Percentiles rank a stretch among this genome's conserved stretches.
These are phyloP conservation scores for roundworm (Caenorhabditis elegans) DNA, from an alignment of 1,140 invertebrate genomes.

Conservation along the genomic window WBcel235 BX284606.5:9501501-9502000, in stretches of 20 bases:
- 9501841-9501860: too few relatives aligned
- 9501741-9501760: slow-evolving; percentile 42
- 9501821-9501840: neutral
- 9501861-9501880: neutral
- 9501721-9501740: slow-evolving; percentile 38
- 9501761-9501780: slow-evolving; percentile 48
- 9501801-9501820: neutral
- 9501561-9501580: slow-evolving; percentile 1
- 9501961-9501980: slow-evolving; percentile 20
- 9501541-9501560: slow-evolving; percentile 23
- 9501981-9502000: slow-evolving; percentile 29
- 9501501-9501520: too few relatives aligned
- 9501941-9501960: slow-evolving; percentile 22
- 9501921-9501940: slow-evolving; percentile 7
- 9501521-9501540: neutral
- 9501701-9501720: neutral
- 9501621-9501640: neutral
- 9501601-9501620: slow-evolving; percentile 35
- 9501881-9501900: neutral
- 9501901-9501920: neutral
- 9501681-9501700: slow-evolving; percentile 32
- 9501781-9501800: neutral
- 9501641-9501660: slow-evolving; percentile 25
- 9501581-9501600: neutral
- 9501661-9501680: neutral